These are phyloP conservation scores for Hoplodrina ambigua DNA, from an alignment of 2,888 invertebrate genomes.

Conservation along the genomic window DNA sequence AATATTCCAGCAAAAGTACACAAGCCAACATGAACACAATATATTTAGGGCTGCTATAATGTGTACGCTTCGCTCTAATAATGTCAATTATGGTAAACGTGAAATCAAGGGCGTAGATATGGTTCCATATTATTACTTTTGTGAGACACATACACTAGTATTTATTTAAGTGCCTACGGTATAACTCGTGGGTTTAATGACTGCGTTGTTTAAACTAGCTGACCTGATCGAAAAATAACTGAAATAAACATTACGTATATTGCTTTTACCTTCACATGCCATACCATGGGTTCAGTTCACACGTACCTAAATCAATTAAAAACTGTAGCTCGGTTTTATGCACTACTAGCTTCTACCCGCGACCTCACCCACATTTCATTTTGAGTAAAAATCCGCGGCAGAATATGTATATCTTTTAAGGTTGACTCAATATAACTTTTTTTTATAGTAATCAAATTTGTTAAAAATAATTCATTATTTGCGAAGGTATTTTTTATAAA, in stretches of 20 bases:
- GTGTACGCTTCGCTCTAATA: neutral
- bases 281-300: no score
- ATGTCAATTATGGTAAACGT: neutral
- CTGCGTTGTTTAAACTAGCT: neutral
- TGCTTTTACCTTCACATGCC: no score
- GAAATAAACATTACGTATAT: neutral
- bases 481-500: no score
- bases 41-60: neutral
- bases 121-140: neutral
- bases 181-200: neutral
- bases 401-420: no score
- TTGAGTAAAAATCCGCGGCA: no score
- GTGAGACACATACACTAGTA: neutral
- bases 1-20: constrained; percentile 16
- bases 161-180: neutral
- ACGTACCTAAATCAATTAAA: no score
- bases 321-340: no score
- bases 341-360: no score
- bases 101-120: neutral
- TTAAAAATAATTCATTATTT: no score
- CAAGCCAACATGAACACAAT: constrained; percentile 5
- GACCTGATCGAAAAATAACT: neutral
- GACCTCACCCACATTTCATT: no score
- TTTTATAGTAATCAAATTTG: no score
- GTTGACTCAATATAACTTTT: no score